Base-by-base conservation (phyloP, 2,113 vertebrate genomes). In the Galemys pyrenaicus region DNA sequence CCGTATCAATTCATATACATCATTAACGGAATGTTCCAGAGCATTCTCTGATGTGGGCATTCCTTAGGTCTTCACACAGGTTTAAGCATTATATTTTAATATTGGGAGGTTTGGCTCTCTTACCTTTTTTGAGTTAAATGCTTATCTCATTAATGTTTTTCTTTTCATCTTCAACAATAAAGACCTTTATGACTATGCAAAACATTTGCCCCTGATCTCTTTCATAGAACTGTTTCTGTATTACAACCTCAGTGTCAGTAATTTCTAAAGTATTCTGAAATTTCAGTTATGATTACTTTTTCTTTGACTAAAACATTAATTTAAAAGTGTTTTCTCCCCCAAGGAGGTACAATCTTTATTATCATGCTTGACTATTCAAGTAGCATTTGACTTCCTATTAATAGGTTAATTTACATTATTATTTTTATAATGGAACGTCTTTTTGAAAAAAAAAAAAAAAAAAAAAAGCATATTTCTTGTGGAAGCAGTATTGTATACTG, bases 281-380 rank as follows among this genome's bases (percentile, higher is more conserved):
- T 89, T 92, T 94, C 64, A 87, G 39, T 75, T 89, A 92, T 82
- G 39, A 67, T 86, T 62, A 37, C 44, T 81, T 84, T 41, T 86
- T 78, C 46, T 62, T 86, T 88, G 17, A 83, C 35, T 64, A 9
- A 44, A 58, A 56, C 46, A 62, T 8, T 49, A 12, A 16, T 64
- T 70, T 30, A 26, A 56, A 49, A 3, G 1, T 20, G 49, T 49
- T 92, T 51, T 41, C n/a, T 46, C 19, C 56, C 46, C 20, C 20
- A 58, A 74, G 28, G 49, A 74, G 28, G 68, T 56, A 51, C 37
- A 58, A 3, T 44, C 35, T 78, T 22, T 65, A 73, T 85, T 65
- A 65, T 39, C 20, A 4, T 46, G 54, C 54, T 71, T 93, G 37
- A 11, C 41, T 79, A 60, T 87, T 62, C 68, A 80, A 62, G 58